Evolutionary conservation across 2,888 invertebrate genomes (phyloP).

Genomic region (Orchestes rusci): DNA sequence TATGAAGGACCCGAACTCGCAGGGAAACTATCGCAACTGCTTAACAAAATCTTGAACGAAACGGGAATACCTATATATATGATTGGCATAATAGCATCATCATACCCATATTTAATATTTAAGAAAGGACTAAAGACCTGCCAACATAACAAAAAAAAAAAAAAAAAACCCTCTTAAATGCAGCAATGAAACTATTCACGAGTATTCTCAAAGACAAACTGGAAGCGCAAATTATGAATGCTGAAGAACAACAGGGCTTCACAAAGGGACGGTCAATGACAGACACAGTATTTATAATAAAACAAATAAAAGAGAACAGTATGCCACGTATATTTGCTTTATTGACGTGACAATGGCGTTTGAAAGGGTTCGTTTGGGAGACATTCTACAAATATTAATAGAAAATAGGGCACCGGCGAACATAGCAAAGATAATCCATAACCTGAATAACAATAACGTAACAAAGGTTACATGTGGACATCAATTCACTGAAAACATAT

Average conservation of each 20-base stretch:
- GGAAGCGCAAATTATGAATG: slow-evolving; percentile 2
- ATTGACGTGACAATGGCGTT: slow-evolving; percentile 3
- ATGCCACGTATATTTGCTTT: neutral
- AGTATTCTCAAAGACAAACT: slow-evolving; percentile 6
- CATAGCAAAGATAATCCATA: too few relatives aligned
- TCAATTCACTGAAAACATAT: too few relatives aligned
- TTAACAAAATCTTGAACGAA: slow-evolving; percentile 1
- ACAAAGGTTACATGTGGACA: too few relatives aligned
- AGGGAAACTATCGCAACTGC: neutral
- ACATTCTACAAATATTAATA: too few relatives aligned
- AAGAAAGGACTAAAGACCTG: slow-evolving; percentile 6
- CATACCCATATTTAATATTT: too few relatives aligned
- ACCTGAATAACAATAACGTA: too few relatives aligned
- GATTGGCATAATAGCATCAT: slow-evolving; percentile 4
- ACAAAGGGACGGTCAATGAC: neutral
- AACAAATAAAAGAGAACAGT: neutral
- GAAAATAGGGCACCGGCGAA: too few relatives aligned
- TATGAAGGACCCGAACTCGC: slow-evolving; percentile 2
- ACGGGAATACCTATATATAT: slow-evolving; percentile 1
- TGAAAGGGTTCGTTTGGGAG: neutral
- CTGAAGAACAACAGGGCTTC: too few relatives aligned
- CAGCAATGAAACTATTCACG: slow-evolving; percentile 5
- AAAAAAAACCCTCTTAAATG: slow-evolving; percentile 7
- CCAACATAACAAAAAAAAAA: slow-evolving; percentile 5
- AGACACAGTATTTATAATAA: too few relatives aligned